Evolutionary conservation across 2,797 vertebrate genomes (phyloP), one percentile per base, ranked within the genome.

Genomic region (Gambusia yucatana): DNA sequence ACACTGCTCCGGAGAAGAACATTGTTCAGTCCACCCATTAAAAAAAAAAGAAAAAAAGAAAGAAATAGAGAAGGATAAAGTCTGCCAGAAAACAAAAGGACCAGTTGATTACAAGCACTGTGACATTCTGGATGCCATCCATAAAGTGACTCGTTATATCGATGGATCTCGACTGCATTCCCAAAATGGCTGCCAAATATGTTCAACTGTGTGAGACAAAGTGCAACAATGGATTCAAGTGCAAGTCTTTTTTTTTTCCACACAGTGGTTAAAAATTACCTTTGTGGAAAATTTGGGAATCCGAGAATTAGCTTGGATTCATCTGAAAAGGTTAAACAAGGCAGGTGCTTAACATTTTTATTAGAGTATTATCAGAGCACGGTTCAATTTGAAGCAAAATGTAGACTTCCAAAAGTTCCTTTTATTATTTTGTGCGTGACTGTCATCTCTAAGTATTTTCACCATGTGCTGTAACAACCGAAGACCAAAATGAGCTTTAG

Each of bases 131-230:
- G 89, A 93, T 86, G 84, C 83, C 81, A 88, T 91, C 88, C 92
- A 93, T 91, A 91, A 92, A 91, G 90, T 91, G 91, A 84, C 90
- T 93, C 86, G 84, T 92, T 92, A 90, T 87, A 89, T 91, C 89
- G 82, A 91, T 92, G 89, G 89, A 93, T 91, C 91, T 92, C 90
- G 79, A 91, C 87, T 92, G 88, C 88, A 89, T 87, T 93, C 88
- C 91, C 91, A 94, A 94, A 94, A 94, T 94, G 93, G 92, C 91
- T 92, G 92, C 93, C 92, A 93, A 94, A 92, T 86, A 88, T 91
- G 87, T 89, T 92, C 85, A 91, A 92, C 88, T 86, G 85, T 79
- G 86, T 72, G 84, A 90, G 90, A 91, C 85, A 87, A 93, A 91
- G 89, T 93, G 90, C 86, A 91, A 91, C 80, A 82, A 86, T 76